Evolutionary conservation across 1,140 invertebrate species (phyloP).

Genomic region (Bombus confusus): DNA sequence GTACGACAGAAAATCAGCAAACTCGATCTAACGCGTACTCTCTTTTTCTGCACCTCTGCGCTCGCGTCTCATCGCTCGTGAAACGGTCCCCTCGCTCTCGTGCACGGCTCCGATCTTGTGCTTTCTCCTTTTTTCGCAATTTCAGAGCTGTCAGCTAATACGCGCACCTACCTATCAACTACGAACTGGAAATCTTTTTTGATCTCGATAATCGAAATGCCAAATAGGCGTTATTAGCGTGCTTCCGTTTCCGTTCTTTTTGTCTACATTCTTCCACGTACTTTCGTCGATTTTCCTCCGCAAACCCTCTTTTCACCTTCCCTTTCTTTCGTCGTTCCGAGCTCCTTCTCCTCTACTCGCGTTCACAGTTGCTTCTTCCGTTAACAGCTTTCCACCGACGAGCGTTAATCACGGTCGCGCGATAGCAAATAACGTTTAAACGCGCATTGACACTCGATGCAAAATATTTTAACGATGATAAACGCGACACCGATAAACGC

Average conservation of each 20-base stretch:
- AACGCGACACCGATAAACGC: slow-evolving; percentile 29
- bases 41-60: slow-evolving; percentile 43
- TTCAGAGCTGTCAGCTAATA: slow-evolving; percentile 46
- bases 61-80: slow-evolving; percentile 16
- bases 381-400: background rate
- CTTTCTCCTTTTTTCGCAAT: slow-evolving; percentile 37
- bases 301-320: background rate
- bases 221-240: slow-evolving; percentile 10
- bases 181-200: slow-evolving; percentile 43
- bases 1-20: slow-evolving; percentile 62
- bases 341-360: background rate
- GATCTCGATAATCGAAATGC: slow-evolving; percentile 48
- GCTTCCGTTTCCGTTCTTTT: slow-evolving; percentile 1
- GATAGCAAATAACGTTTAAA: slow-evolving; percentile 25
- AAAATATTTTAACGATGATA: slow-evolving; percentile 47
- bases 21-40: slow-evolving; percentile 54
- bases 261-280: background rate
- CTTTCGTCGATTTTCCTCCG: background rate
- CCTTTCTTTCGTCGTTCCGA: background rate
- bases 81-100: background rate
- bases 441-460: slow-evolving; percentile 32
- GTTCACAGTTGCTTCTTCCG: background rate
- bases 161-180: background rate
- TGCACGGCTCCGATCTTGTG: background rate
- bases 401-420: slow-evolving; percentile 13